Evolutionary conservation across 37 sponge, comb jelly and placozoan species (phyloP), one percentile per base, ranked within the genome.

Genomic region (Halisarca cf. caerulea): DNA sequence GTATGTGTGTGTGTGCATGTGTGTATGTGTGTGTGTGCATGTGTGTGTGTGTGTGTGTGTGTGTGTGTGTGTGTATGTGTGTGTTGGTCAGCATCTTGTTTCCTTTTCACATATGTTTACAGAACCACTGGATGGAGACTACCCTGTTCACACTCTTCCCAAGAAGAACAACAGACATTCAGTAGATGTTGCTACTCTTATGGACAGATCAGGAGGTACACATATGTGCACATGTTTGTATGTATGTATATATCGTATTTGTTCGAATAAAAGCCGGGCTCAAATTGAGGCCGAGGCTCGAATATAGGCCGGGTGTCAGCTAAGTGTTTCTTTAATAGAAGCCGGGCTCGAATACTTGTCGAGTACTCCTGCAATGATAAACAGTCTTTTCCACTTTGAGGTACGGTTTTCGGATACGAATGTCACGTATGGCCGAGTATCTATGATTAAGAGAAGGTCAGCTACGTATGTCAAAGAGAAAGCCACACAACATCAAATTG

Each of bases 161-260:
- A 74, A 23, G 44, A 37, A 43, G 43, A 74, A 40, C 38, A 37
- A 74, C 25, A 39, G 77, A 41, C 77, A 74, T 39, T 74, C 77
- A 6, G 77, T 74, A 2, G 77, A 74, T 41, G 77, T 74, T 37
- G 77, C 45, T 1, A 24, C 77, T 23, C 45, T 74, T 17, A 74
- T 74, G 39, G 77, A 74, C 20, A 35, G 77, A 41, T 23, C 42
- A 44, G 77, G 77, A 74, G 42, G 77, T 74, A 44, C 21, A 44
- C 18, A 9, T 35, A 41, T 37, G 71, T n/a, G 24, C 18, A 34
- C 27, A 55, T 79, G 59, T 79, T 55, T 79, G 80, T 15, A 30
- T 79, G 80, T 79, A 55, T 79, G 80, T 54, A 55, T 54, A 32
- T 79, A 58, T 79, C n/a, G n/a, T n/a, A n/a, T n/a, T n/a, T n/a